Evolutionary conservation across 2,888 invertebrate genomes (phyloP).

Genomic region (Erpobdella octoculata): DNA sequence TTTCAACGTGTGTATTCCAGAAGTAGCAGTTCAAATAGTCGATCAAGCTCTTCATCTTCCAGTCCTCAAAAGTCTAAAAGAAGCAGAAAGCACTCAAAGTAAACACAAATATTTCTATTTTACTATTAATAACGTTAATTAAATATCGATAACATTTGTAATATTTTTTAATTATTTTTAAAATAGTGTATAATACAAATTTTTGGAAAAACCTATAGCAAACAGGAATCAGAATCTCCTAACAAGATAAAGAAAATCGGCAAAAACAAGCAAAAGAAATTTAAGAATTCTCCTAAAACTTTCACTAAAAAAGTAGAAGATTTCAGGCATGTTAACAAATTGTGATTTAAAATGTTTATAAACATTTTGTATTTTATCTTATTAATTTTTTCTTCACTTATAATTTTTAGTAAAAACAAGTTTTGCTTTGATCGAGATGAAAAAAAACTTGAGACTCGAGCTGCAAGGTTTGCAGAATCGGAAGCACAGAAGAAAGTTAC

Average conservation of each 20-base stretch:
- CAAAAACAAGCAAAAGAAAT: not conserved
- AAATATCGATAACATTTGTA: not conserved
- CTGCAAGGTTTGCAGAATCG: slow-evolving; percentile 67
- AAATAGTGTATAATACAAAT: not conserved
- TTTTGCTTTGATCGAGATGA: slow-evolving; percentile 32
- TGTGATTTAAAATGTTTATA: too few species aligned
- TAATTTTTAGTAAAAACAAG: slow-evolving; percentile 13
- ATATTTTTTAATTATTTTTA: too few species aligned
- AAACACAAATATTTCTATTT: not conserved
- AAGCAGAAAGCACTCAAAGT: not conserved
- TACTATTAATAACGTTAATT: not conserved
- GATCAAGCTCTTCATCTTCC: not conserved
- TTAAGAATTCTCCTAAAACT: not conserved
- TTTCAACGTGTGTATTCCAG: not conserved
- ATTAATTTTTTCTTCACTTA: not conserved
- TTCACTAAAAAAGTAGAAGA: not conserved
- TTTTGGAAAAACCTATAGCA: too few species aligned
- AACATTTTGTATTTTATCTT: not conserved
- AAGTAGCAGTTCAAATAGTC: not conserved
- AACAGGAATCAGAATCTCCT: not conserved
- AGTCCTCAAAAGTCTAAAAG: not conserved
- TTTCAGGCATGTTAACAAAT: not conserved
- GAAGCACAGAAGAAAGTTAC: slow-evolving; percentile 37
- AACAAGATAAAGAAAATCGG: not conserved
- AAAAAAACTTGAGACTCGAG: slow-evolving; percentile 61